Evolutionary conservation across 2,888 invertebrate species (phyloP).

Genomic region (Malthinus seriepunctatus): DNA sequence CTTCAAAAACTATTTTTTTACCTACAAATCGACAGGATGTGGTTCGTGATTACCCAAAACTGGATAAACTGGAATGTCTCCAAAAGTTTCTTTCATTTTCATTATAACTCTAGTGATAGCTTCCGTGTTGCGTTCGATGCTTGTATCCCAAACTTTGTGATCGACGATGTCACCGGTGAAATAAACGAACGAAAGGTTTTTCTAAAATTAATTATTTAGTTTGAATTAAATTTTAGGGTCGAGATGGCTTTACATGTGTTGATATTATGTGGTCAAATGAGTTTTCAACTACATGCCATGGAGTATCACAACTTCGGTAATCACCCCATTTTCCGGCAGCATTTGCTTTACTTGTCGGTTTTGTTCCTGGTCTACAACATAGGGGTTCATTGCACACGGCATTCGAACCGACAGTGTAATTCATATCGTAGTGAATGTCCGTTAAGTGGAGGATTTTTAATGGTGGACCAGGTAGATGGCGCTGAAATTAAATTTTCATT

Average conservation of each 20-base stretch:
- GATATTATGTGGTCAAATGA: neutral
- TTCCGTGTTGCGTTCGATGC: constrained; percentile 63
- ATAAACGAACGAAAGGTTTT: constrained; percentile 67
- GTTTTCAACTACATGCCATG: constrained; percentile 2
- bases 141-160: constrained; percentile 88
- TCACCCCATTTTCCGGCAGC: constrained; percentile 79
- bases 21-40: constrained; percentile 78
- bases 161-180: constrained; percentile 88
- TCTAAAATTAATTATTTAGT: constrained; percentile 6
- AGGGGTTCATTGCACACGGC: constrained; percentile 73
- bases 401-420: constrained; percentile 66
- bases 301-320: constrained; percentile 55
- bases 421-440: constrained; percentile 76
- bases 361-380: constrained; percentile 60
- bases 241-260: neutral
- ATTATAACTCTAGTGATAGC: constrained; percentile 60
- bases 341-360: constrained; percentile 33
- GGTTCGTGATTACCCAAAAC: constrained; percentile 73
- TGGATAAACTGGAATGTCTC: constrained; percentile 60
- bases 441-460: constrained; percentile 61
- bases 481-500: neutral
- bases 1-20: no score
- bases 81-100: constrained; percentile 53
- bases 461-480: neutral
- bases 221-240: neutral